phyloP scores from a whole-genome alignment of 2,113 vertebrate species.

The Actinemys pallida region DNA sequence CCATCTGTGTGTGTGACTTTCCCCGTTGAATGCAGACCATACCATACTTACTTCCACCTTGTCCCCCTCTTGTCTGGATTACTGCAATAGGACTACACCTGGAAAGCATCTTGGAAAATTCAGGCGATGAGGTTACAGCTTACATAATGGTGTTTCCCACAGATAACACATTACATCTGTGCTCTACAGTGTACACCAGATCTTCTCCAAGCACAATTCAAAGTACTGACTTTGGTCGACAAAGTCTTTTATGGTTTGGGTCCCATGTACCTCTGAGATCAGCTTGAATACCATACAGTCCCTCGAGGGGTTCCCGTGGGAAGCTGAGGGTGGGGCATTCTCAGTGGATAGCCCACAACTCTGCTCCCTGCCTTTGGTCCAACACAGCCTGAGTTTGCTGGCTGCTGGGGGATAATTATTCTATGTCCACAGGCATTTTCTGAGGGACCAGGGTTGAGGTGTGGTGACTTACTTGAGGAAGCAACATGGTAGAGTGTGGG shows the following conservation, averaged over 20 bases:
- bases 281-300: background rate
- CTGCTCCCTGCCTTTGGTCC: background rate
- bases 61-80: background rate
- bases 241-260: background rate
- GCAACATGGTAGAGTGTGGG: too few species aligned
- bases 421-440: too few species aligned
- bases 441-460: too few species aligned
- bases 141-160: background rate
- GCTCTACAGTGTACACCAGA: background rate
- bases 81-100: background rate
- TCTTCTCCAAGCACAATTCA: background rate
- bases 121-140: background rate
- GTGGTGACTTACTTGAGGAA: too few species aligned
- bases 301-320: background rate
- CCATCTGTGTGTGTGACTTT: background rate
- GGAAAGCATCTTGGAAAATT: background rate
- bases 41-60: background rate
- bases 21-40: background rate
- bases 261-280: background rate
- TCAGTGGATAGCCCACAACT: accelerated
- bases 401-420: too few species aligned
- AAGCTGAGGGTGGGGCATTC: background rate
- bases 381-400: background rate
- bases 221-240: background rate
- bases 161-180: background rate